A percentile compares a stretch with the other conserved stretches of the same genome.
phyloP scores from a whole-genome alignment of 2,797 vertebrate species.

The Enoplosus armatus region DNA sequence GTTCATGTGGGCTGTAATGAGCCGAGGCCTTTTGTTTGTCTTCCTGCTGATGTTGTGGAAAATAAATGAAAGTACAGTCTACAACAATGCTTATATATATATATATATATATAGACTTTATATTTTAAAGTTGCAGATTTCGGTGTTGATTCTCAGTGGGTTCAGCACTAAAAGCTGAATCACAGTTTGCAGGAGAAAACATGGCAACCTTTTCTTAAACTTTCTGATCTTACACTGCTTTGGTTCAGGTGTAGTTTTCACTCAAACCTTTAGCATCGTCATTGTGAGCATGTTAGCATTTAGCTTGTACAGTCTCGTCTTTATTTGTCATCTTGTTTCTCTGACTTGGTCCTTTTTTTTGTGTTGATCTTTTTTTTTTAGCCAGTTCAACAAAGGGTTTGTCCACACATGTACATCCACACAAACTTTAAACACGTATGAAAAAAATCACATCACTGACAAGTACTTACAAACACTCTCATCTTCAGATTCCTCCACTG shows the following conservation, averaged over 20 bases:
- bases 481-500: constrained; percentile 9
- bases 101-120: not conserved
- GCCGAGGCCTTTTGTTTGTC: not conserved
- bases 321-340: no score
- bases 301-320: not conserved
- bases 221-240: not conserved
- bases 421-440: not conserved
- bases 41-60: constrained; percentile 42
- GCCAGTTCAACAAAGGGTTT: not conserved
- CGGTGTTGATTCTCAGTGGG: not conserved
- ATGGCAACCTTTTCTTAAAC: not conserved
- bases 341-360: not conserved
- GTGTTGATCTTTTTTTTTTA: no score
- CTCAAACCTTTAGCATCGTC: no score
- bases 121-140: not conserved
- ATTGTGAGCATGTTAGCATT: not conserved
- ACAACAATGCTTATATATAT: not conserved
- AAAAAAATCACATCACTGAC: not conserved
- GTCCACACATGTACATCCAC: not conserved
- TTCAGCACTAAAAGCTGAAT: not conserved
- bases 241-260: not conserved
- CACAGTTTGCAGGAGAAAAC: no score
- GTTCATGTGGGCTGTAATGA: constrained; percentile 28
- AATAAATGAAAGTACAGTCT: constrained; percentile 12
- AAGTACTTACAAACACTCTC: not conserved